phyloP scores from a whole-genome alignment of 2,888 invertebrate species.

The Aquatica leii region DNA sequence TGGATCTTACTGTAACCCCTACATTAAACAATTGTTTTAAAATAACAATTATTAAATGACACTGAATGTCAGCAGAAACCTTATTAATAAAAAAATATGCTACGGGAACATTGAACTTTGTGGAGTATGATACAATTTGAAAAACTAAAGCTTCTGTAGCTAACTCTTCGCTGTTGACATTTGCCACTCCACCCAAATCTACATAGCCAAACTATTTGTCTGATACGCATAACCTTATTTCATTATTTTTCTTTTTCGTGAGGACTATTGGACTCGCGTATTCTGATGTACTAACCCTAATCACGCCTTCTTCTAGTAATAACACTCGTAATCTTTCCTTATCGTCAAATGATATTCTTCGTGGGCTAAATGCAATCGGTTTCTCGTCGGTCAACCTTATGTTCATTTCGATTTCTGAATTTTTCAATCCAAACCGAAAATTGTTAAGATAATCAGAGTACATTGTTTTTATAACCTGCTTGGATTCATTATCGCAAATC shows the following conservation, averaged over 20 bases:
- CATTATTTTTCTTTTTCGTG: not conserved
- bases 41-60: not conserved
- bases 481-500: no score
- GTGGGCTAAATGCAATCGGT: not conserved
- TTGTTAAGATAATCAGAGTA: no score
- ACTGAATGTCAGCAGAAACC: conserved; percentile 4
- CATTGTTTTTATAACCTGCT: no score
- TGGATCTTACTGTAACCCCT: conserved; percentile 5
- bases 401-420: not conserved
- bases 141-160: no score
- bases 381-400: not conserved
- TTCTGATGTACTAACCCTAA: not conserved
- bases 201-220: not conserved
- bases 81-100: conserved; percentile 4
- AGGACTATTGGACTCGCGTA: not conserved
- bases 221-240: not conserved
- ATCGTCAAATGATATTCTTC: not conserved
- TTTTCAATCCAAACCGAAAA: no score
- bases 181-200: not conserved
- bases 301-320: not conserved
- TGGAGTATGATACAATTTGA: not conserved
- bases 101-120: not conserved
- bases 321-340: not conserved
- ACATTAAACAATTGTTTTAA: not conserved
- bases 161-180: not conserved